Evolutionary conservation across 2,113 vertebrate genomes (phyloP), one percentile per base, ranked within the genome.

Genomic region (Pleuronectes platessa): DNA sequence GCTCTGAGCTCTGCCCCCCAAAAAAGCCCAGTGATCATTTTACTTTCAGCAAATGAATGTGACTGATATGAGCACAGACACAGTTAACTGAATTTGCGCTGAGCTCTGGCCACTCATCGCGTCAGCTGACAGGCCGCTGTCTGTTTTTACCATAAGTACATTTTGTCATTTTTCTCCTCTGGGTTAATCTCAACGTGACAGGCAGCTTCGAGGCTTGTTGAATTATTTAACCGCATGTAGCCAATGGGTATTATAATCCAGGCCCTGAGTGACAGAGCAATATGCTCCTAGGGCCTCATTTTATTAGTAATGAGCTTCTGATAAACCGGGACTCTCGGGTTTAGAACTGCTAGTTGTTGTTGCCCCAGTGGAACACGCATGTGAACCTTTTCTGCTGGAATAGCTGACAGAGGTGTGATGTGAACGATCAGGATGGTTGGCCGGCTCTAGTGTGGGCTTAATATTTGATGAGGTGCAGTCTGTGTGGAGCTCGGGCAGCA

Each of bases 181-280:
- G 68, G 53, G 62, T 81, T 72, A 60, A 68, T 91, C 80, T 73
- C 53, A 81, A 78, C 79, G 55, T 75, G 81, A 81, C 85, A 72
- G 55, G 37, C 65, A 58, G 84, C 85, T 72, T 85, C 82, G 24
- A 53, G 79, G 85, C 82, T 83, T 78, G 59, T 51, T 91, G 64
- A 92, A 94, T 92, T 81, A 92, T 93, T 92, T 75, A 93, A 86
- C 65, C 70, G 42, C 73, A 70, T 45, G 35, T 63, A 72, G 71
- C 72, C 74, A 78, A 63, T 82, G 82, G 84, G 78, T 86, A 84
- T 89, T 89, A 83, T 78, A 84, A 87, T 79, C 81, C 31, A 45
- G 79, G 73, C 64, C 51, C 54, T 54, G 73, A 69, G 71, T 79
- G 78, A 88, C 73, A 69, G 77, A 69, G 75, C 61, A 82, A 87